These are phyloP conservation scores for Folsomia manolachei DNA, from an alignment of 2,888 invertebrate species.

Conservation along the genomic window DNA sequence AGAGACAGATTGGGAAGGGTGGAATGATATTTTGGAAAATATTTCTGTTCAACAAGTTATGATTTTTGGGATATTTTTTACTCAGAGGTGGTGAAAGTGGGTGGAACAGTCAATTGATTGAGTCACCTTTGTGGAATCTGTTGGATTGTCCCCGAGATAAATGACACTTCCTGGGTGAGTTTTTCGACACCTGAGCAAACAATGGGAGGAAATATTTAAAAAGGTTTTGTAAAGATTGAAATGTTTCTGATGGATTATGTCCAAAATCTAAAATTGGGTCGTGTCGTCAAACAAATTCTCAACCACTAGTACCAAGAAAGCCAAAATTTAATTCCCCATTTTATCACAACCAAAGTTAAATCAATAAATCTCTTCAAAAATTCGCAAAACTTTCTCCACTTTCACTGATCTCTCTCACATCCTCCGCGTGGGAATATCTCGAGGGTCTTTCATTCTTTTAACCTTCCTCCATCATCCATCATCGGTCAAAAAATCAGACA, in stretches of 20 bases:
- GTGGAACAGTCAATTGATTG: neutral
- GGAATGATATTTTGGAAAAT: slow-evolving; percentile 1
- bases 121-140: slow-evolving; percentile 88
- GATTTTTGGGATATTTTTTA: slow-evolving; percentile 6
- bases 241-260: neutral
- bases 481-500: no score
- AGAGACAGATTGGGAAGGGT: neutral
- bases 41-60: slow-evolving; percentile 19
- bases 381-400: no score
- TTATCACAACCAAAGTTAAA: no score
- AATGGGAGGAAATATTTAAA: slow-evolving; percentile 32
- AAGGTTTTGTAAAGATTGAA: neutral
- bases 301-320: neutral
- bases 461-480: no score
- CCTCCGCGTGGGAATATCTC: no score
- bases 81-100: neutral
- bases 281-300: neutral
- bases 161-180: slow-evolving; percentile 96
- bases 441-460: no score
- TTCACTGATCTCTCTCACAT: no score
- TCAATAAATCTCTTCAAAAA: no score
- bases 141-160: slow-evolving; percentile 93
- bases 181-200: slow-evolving; percentile 77
- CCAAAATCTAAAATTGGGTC: neutral
- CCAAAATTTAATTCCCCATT: slow-evolving; percentile 5